phyloP scores from a whole-genome alignment of 2,113 vertebrate species.

The Passer domesticus region DNA sequence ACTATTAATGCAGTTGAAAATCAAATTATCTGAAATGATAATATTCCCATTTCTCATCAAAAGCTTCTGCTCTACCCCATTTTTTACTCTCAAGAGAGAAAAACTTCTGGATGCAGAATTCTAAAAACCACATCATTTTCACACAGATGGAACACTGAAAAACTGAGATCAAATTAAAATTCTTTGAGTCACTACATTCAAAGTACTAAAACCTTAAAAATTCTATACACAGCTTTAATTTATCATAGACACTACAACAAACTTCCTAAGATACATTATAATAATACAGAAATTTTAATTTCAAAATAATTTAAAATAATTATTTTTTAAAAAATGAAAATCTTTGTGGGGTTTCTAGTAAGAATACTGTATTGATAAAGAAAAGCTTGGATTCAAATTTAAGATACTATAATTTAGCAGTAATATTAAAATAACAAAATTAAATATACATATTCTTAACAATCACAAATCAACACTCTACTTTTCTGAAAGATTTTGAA shows the following conservation, averaged over 20 bases:
- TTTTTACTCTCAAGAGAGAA: neutral
- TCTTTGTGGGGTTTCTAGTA: neutral
- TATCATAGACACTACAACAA: neutral
- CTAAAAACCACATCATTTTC: neutral
- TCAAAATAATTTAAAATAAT: neutral
- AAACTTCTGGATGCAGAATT: neutral
- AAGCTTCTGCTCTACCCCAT: neutral
- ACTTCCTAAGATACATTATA: slow-evolving; percentile 9
- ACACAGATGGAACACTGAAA: neutral
- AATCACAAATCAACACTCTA: neutral
- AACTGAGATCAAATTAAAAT: neutral
- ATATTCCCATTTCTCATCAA: neutral
- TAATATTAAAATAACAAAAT: slow-evolving; percentile 43
- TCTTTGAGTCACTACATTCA: neutral
- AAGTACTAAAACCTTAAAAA: neutral
- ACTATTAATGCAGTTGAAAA: neutral
- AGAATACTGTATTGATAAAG: slow-evolving; percentile 18
- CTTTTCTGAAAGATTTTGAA: slow-evolving; percentile 6
- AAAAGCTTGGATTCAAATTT: slow-evolving; percentile 22
- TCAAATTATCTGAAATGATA: neutral
- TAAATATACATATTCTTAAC: neutral
- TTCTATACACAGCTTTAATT: slow-evolving; percentile 1
- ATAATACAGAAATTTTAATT: neutral
- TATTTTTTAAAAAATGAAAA: neutral
- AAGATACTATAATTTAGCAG: neutral